Conservation (phyloP, 2,797 vertebrate genomes). For the Alfaro cultratus region DNA sequence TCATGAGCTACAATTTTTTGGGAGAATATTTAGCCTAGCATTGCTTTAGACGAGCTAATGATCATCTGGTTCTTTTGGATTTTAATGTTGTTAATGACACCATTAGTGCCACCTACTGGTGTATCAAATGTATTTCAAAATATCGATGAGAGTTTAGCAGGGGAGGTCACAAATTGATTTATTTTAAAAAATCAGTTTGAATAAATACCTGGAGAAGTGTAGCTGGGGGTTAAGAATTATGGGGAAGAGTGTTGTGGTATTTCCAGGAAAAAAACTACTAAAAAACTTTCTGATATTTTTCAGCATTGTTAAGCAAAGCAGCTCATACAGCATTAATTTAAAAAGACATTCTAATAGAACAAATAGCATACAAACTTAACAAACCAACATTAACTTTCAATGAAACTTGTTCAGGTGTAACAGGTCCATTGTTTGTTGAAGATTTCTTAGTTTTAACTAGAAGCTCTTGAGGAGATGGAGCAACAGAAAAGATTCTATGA, state of each 20-base stretch:
- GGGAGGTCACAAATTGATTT: too few relatives aligned
- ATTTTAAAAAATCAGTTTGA: not conserved
- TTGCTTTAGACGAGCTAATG: not conserved
- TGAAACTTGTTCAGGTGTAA: not conserved
- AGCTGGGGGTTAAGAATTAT: slow-evolving; percentile 1
- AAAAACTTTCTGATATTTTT: not conserved
- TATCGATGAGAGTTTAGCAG: not conserved
- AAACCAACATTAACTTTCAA: not conserved
- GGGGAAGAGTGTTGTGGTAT: not conserved
- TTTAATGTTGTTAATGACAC: not conserved
- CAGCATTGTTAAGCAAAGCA: not conserved
- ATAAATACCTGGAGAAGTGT: not conserved
- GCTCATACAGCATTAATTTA: not conserved
- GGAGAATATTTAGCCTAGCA: not conserved
- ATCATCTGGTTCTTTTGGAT: not conserved
- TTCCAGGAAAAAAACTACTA: not conserved
- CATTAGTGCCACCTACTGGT: not conserved
- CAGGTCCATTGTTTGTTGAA: not conserved
- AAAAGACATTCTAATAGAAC: not conserved
- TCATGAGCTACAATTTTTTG: not conserved
- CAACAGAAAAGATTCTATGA: not conserved
- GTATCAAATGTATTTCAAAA: not conserved
- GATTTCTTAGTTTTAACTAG: too few relatives aligned
- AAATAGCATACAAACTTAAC: not conserved
- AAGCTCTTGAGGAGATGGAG: not conserved